Base-by-base conservation (phyloP, 37 sponge, comb jelly and placozoan species). In the Aplysina aerophoba region DNA sequence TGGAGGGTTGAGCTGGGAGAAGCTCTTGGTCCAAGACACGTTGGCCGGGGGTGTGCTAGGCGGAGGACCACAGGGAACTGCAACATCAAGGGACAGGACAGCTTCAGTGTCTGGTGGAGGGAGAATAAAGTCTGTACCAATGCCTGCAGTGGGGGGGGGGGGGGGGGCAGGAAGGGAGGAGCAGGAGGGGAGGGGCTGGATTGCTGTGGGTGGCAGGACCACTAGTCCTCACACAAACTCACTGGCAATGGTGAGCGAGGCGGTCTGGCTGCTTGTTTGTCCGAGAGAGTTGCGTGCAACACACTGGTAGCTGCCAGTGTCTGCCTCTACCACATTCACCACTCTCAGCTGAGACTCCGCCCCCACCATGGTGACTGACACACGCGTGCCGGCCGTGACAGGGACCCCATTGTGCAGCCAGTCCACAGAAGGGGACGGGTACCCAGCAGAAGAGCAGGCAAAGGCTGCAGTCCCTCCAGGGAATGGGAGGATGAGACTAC, bases 191-290 rank as follows among this genome's bases (percentile, higher is more conserved):
- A 65, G 89, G 89, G 2, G 65, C 33, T 36, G 59, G 21, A 3
- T n/a, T 62, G 50, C 87, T 84, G 37, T 15, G 88, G 87, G 81
- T 5, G 36, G 11, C 33, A 71, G 12, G 63, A 62, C n/a, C n/a
- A 22, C 25, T n/a, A 62, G 64, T 62, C 25, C 64, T 62, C 25
- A 12, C 28, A 71, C 19, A 35, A 34, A 81, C 89, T 85, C 56
- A 92, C 92, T 68, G n/a, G 92, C 92, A 37, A 89, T 56, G 20
- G 79, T 54, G 15, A 93, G 57, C 30, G 22, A 35, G 13, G 90
- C 90, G 25, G 60, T 14, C 12, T 80, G 19, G 55, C 90, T 89
- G 62, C 19, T 72, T 28, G 79, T 77, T 35, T 66, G 58, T 27
- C 90, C 90, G 44, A 72, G 55, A 56, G 80, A 55, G 62, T 93